Evolutionary conservation across 2,888 invertebrate species (phyloP), one percentile per base, ranked within the genome.

Genomic region (Abrostola tripartita): DNA sequence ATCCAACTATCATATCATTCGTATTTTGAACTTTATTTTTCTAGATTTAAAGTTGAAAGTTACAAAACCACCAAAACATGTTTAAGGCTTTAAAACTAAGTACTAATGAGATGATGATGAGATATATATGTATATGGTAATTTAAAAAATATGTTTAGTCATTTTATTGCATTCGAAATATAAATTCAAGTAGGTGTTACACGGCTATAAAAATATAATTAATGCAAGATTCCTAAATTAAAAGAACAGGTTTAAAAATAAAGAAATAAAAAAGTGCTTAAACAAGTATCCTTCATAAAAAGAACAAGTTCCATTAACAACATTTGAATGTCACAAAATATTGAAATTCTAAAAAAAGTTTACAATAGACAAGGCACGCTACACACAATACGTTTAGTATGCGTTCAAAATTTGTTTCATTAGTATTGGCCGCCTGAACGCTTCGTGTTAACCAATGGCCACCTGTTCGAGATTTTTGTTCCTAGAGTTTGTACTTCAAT

Each of bases 371-470:
- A 66, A 71, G 68, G 59, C 59, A 49, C 53, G 53, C 50, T 52
- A 50, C 53, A 71, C 51, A 71, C 63, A 76, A 70, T 68, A 61
- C 60, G 63, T 64, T 74, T 67, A 61, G 53, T 65, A 58, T 67
- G 76, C 65, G 52, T 70, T 75, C 74, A 74, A 73, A 76, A 72
- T 76, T 67, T 60, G 62, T 62, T 76, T 79, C 81, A 80, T 83
- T 82, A 78, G 78, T 83, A 78, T 79, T 76, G 71, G 71, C 57
- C 65, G 66, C 71, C 56, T 59, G 60, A 69, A 52, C 58, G 49
- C 61, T 64, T 68, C 71, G 61, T 70, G 62, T 70, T 76, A 77
- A 77, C 68, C 71, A 76, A 55, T 68, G 59, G 65, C 72, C 72
- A 78, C 66, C 69, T 74, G 65, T 65, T 53, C 64, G 60, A 56